Evolutionary conservation across 2,797 vertebrate species (phyloP), one percentile per base, ranked within the genome.

Genomic region (Enteromius afrohamiltoni): DNA sequence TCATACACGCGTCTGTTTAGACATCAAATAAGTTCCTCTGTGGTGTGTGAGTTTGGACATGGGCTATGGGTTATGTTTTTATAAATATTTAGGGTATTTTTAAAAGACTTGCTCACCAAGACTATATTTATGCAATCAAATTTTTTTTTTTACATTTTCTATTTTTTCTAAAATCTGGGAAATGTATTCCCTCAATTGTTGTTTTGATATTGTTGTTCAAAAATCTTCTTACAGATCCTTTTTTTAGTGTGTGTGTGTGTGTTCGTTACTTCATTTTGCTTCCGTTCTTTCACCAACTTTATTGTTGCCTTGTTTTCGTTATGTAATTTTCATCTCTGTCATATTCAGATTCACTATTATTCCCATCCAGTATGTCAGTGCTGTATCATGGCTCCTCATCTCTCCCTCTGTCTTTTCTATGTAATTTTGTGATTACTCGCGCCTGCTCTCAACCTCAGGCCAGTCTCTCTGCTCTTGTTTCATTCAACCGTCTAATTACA

Each of bases 331-430:
- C 29, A 70, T 6, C 62, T 47, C 49, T 70, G 49, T 85, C 73
- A 34, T 16, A 68, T 55, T 82, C 58, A 74, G 67, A 80, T 55
- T 83, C 80, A 53, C 55, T n/a, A 19, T 65, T 49, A 47, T 78
- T 68, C 65, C 19, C 75, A 70, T 78, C 31, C 80, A 53, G 64
- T 62, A n/a, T n/a, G 64, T 55, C 74, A 31, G 47, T 62, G 10
- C 71, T 13, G 16, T 64, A 53, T 31, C 74, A 58, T 29, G 31
- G 9, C 62, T 65, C 42, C 16, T 21, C 45, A 4, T 74, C 14
- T 31, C 64, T 83, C 77, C 23, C 29, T 80, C 37, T 73, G 23
- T 79, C 29, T 40, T 67, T 80, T 64, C 60, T 71, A 10, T 77
- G 17, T 67, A 77, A 45, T 65, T 49, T 53, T 55, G 34, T 34